Percentiles rank a stretch among this genome's conserved stretches.
Conservation (phyloP, 2,113 vertebrate genomes). For the Triplophysa siluroides region DNA sequence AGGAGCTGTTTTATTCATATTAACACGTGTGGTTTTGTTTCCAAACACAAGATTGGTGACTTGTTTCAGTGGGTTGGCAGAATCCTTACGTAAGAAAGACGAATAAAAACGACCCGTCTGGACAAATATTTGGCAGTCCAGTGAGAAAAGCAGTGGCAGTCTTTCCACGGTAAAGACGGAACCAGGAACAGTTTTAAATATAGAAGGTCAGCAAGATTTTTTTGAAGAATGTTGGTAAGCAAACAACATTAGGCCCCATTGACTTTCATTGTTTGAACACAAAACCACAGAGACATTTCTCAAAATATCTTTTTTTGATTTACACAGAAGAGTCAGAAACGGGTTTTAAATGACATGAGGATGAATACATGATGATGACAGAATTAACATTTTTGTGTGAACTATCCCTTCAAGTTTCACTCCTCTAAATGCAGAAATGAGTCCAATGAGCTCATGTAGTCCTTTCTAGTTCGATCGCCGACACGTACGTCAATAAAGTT, state of each 20-base stretch:
- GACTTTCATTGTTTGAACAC: too few species aligned
- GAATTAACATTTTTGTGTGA: not conserved
- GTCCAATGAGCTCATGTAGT: not conserved
- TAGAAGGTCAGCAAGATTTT: too few species aligned
- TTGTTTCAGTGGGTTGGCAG: not conserved
- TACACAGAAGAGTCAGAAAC: too few species aligned
- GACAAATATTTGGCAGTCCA: constrained; percentile 1
- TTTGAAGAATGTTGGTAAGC: too few species aligned
- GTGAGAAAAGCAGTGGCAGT: constrained; percentile 8
- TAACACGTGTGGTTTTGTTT: not conserved
- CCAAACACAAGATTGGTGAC: not conserved
- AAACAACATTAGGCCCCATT: too few species aligned
- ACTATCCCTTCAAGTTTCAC: constrained; percentile 1
- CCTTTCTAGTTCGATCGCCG: not conserved
- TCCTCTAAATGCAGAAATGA: not conserved
- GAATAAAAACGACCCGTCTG: not conserved
- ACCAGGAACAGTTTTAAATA: not conserved
- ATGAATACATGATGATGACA: too few species aligned
- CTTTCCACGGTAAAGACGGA: not conserved
- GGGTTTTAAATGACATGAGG: too few species aligned
- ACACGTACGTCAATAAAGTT: not conserved
- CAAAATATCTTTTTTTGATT: too few species aligned
- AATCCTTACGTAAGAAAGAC: constrained; percentile 8
- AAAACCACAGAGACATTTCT: too few species aligned
- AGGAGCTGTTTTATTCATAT: not conserved